Conservation (phyloP, 1,140 invertebrate genomes). For the Cotesia chilonis region DNA sequence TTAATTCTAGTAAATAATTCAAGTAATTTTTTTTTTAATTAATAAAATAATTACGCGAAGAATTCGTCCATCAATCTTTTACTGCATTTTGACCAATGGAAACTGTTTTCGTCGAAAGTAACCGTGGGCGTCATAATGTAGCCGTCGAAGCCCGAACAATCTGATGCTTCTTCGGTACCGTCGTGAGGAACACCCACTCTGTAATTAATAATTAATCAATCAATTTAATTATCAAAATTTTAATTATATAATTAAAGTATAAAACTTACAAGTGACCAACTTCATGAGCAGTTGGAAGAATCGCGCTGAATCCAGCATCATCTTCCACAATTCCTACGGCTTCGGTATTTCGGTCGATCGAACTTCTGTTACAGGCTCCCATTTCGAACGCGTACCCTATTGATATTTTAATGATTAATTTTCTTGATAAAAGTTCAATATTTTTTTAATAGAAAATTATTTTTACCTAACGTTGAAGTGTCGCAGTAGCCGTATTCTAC, state of each 20-base stretch:
- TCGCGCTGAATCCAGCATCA: constrained; percentile 55
- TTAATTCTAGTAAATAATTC: background rate
- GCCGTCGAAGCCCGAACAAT: constrained; percentile 37
- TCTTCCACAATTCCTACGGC: constrained; percentile 55
- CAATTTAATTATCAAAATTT: background rate
- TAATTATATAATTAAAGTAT: constrained; percentile 1
- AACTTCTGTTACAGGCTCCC: constrained; percentile 48
- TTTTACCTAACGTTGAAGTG: constrained; percentile 41
- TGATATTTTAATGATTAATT: constrained; percentile 29
- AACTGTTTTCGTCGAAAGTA: constrained; percentile 42
- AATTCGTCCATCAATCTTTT: constrained; percentile 42
- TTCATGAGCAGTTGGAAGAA: constrained; percentile 56
- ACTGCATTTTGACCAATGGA: constrained; percentile 51
- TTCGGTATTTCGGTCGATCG: constrained; percentile 41
- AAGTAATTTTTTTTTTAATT: background rate
- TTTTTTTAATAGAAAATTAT: constrained; percentile 22
- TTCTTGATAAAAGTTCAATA: constrained; percentile 1
- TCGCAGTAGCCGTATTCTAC: constrained; percentile 39
- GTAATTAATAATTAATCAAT: constrained; percentile 23
- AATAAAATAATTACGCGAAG: constrained; percentile 42
- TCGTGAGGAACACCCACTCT: constrained; percentile 53
- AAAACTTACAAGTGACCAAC: constrained; percentile 54
- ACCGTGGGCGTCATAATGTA: constrained; percentile 48
- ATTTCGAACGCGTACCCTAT: constrained; percentile 52
- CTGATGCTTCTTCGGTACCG: constrained; percentile 29